Evolutionary conservation across 2,888 invertebrate species (phyloP), one percentile per base, ranked within the genome.

Genomic region (Diaprepes abbreviatus): DNA sequence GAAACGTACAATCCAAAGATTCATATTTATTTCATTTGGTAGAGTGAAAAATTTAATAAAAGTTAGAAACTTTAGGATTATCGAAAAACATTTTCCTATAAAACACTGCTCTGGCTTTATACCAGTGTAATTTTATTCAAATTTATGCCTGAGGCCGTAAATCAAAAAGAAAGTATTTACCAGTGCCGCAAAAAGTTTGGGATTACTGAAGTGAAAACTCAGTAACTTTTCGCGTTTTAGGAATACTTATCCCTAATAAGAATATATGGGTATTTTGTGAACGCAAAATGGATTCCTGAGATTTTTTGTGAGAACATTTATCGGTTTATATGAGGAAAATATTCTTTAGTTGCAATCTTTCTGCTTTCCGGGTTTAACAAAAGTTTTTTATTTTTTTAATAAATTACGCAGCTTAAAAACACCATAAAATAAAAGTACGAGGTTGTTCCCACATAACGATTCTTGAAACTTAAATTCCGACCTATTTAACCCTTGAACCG

Each of bases 101-200:
- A 66, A 59, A 66, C 52, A 65, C 54, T 52, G 40, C 54, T 24
- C 58, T 33, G 36, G 59, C 55, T 59, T 66, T 48, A 62, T 62
- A 60, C 43, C 57, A 31, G 45, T 59, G 64, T 71, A 71, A 71
- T 71, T 67, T 71, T 71, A 71, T 71, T 71, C 64, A 71, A 67
- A 71, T 71, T 71, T 67, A 67, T 67, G 71, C 58, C 58, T 28
- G 58, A 14, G 57, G 35, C 40, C 58, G 67, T 71, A 71, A 71
- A 67, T 71, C 71, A 71, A 67, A 70, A 69, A 67, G 55, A 63
- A 67, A 57, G 67, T 64, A 71, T 70, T 66, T 70, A 66, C 66
- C 48, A 45, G 21, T 38, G 45, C 52, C 63, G 57, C 55, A 64
- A 71, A 70, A 71, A 71, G 67, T 63, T 63, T 48, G 38, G 55